These are phyloP conservation scores for Caenorhabditis doughertyi DNA, from an alignment of 2,888 invertebrate genomes.

Conservation along the genomic window DNA sequence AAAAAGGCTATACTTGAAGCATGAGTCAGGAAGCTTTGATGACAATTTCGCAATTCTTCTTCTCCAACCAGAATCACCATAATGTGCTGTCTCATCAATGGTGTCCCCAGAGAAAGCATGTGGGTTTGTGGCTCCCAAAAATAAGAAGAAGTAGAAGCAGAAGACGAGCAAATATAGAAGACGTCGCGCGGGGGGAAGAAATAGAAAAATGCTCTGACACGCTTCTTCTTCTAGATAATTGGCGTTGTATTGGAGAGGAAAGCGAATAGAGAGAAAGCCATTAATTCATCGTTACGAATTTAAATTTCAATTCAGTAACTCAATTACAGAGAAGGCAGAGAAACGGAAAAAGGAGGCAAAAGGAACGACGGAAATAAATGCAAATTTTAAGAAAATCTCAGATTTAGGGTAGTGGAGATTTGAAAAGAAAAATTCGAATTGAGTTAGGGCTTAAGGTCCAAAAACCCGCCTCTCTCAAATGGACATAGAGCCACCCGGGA, in stretches of 20 bases:
- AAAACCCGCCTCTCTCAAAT: no score
- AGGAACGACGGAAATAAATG: slow-evolving; percentile 21
- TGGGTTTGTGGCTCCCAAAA: no score
- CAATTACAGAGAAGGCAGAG: slow-evolving; percentile 3
- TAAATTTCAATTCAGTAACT: slow-evolving; percentile 19
- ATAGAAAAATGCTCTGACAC: slow-evolving; percentile 19
- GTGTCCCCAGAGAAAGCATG: slow-evolving; percentile 46
- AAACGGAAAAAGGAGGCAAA: neutral
- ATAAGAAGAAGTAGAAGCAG: slow-evolving; percentile 7
- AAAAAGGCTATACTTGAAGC: neutral
- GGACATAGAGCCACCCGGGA: neutral
- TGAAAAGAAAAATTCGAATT: neutral
- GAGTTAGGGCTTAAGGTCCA: neutral
- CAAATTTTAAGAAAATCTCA: slow-evolving; percentile 11
- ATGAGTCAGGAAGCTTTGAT: slow-evolving; percentile 2
- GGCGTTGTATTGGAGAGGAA: slow-evolving; percentile 21
- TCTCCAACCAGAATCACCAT: neutral
- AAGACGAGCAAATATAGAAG: slow-evolving; percentile 38
- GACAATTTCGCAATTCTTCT: slow-evolving; percentile 40
- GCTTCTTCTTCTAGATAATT: slow-evolving; percentile 44
- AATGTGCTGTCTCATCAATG: slow-evolving; percentile 30
- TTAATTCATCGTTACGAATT: slow-evolving; percentile 53
- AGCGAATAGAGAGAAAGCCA: slow-evolving; percentile 17
- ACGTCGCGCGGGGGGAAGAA: slow-evolving; percentile 10
- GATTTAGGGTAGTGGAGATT: neutral